Evolutionary conservation across 2,797 vertebrate species (phyloP).

Genomic region (Melanotaenia trifasciata): DNA sequence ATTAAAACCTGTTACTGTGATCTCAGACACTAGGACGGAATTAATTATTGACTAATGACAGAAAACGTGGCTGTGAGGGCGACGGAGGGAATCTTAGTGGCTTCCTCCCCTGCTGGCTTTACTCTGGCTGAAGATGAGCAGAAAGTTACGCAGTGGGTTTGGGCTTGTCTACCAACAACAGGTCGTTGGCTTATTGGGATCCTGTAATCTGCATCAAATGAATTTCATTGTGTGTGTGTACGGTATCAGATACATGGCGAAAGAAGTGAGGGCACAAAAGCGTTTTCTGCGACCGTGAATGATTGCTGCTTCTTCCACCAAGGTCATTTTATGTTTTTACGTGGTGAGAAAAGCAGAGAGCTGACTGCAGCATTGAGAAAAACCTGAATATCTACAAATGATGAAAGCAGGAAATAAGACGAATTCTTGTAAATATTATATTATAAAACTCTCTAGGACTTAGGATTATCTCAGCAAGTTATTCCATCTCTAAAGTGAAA

Average conservation of each 20-base stretch:
- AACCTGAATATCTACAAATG: slow-evolving; percentile 32
- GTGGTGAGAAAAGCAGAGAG: slow-evolving; percentile 42
- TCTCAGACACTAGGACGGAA: slow-evolving; percentile 81
- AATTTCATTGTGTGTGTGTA: slow-evolving; percentile 18
- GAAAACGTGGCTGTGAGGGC: slow-evolving; percentile 76
- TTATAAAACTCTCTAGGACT: slow-evolving; percentile 5
- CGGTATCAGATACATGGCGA: slow-evolving; percentile 11
- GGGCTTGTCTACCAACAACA: slow-evolving; percentile 79
- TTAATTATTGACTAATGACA: slow-evolving; percentile 86
- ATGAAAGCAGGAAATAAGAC: slow-evolving; percentile 9
- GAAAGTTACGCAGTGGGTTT: slow-evolving; percentile 82
- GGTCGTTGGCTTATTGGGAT: slow-evolving; percentile 69
- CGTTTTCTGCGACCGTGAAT: slow-evolving; percentile 41
- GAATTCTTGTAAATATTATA: background rate
- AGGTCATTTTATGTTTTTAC: slow-evolving; percentile 80
- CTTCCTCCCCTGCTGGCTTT: slow-evolving; percentile 67
- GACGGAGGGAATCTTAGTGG: slow-evolving; percentile 59
- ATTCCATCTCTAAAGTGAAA: slow-evolving; percentile 49
- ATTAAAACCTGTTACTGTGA: slow-evolving; percentile 88
- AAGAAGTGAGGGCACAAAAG: slow-evolving; percentile 29
- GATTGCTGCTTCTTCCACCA: slow-evolving; percentile 70
- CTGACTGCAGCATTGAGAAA: slow-evolving; percentile 38
- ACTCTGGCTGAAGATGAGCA: slow-evolving; percentile 68
- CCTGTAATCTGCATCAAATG: slow-evolving; percentile 37
- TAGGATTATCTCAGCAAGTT: slow-evolving; percentile 25